These are phyloP conservation scores for Dendrocincla fuliginosa DNA, from an alignment of 2,797 vertebrate genomes.

Conservation along the genomic window DNA sequence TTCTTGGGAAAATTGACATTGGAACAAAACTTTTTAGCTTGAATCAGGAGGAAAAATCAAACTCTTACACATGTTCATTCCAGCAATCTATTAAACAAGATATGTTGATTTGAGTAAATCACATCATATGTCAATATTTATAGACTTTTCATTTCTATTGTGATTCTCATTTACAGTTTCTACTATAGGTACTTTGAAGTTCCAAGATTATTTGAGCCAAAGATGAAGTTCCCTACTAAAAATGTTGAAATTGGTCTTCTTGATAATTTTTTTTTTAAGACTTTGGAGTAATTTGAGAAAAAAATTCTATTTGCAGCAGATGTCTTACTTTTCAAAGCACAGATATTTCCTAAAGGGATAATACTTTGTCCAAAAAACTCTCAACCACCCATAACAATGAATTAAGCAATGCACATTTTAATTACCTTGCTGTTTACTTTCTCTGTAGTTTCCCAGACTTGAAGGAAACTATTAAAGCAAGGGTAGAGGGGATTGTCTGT, in stretches of 20 bases:
- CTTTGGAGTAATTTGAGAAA: not conserved
- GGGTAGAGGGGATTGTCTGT: not conserved
- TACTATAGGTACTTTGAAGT: not conserved
- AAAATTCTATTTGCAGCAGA: not conserved
- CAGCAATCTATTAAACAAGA: not conserved
- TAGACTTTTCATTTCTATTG: not conserved
- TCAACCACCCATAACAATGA: not conserved
- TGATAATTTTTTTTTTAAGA: not conserved
- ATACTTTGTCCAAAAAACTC: not conserved
- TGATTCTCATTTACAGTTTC: not conserved
- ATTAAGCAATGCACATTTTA: slow-evolving; percentile 7
- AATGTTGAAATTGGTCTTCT: not conserved
- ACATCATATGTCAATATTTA: not conserved
- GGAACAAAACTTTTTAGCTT: not conserved
- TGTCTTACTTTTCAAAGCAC: not conserved
- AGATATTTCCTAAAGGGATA: slow-evolving; percentile 1
- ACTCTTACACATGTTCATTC: not conserved
- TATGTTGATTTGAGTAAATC: not conserved
- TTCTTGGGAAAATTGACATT: not conserved
- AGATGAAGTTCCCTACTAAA: not conserved
- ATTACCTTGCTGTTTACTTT: slow-evolving; percentile 39
- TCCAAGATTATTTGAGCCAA: not conserved
- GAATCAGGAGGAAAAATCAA: not conserved
- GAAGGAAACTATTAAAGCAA: slow-evolving; percentile 29
- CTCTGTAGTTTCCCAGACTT: not conserved